These are phyloP conservation scores for Platichthys flesus DNA, from an alignment of 2,113 vertebrate species.

Conservation along the genomic window DNA sequence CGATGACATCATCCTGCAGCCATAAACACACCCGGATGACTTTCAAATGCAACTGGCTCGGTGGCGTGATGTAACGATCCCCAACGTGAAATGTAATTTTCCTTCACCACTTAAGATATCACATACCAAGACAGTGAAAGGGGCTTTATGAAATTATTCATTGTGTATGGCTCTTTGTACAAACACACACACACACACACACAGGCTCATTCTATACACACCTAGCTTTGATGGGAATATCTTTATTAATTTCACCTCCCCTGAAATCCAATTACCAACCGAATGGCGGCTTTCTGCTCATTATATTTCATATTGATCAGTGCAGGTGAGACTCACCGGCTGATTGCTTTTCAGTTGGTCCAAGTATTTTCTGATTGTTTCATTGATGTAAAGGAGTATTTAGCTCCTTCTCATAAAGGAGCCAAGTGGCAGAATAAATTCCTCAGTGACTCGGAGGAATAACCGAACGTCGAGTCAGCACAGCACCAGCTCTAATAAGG, in stretches of 20 bases:
- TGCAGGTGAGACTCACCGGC: conserved; percentile 16
- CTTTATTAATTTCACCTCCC: conserved; percentile 52
- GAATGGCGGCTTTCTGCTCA: conserved; percentile 24
- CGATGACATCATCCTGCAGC: conserved; percentile 39
- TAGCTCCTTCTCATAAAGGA: not conserved
- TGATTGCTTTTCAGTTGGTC: conserved; percentile 47
- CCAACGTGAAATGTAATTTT: conserved; percentile 49
- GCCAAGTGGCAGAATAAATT: not conserved
- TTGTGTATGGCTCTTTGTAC: not conserved
- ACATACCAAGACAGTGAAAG: conserved; percentile 39
- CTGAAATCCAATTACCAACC: conserved; percentile 68
- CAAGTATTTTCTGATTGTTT: conserved; percentile 32
- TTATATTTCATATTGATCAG: conserved; percentile 34
- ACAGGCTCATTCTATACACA: not conserved
- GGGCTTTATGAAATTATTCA: conserved; percentile 37
- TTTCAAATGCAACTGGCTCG: conserved; percentile 53
- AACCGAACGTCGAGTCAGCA: not conserved
- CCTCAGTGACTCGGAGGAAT: not conserved
- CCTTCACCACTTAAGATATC: conserved; percentile 42
- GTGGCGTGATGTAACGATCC: conserved; percentile 25
- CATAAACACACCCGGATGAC: conserved; percentile 53
- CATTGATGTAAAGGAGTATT: conserved; percentile 14
- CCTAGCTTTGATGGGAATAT: conserved; percentile 28
- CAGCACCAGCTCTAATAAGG: too few relatives aligned
- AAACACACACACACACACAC: conserved; percentile 2